Evolutionary conservation across 2,888 invertebrate genomes (phyloP).

Genomic region (Macaria liturata): DNA sequence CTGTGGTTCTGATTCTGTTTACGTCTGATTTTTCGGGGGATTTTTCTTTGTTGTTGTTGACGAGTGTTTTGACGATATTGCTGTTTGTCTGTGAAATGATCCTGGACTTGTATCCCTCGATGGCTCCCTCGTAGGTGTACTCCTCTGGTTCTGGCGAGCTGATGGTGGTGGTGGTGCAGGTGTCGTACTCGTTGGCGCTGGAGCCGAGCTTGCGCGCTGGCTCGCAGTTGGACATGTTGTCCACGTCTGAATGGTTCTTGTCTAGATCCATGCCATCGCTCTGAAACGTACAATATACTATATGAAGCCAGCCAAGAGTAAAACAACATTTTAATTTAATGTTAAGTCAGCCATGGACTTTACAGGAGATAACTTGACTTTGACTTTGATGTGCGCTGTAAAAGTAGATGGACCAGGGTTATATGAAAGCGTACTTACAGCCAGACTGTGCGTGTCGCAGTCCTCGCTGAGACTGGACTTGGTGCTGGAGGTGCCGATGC

Average conservation of each 20-base stretch:
- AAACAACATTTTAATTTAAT: no score
- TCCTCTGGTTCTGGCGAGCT: conserved; percentile 89
- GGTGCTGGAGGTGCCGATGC: conserved; percentile 87
- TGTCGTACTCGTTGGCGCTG: conserved; percentile 85
- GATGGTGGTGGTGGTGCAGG: conserved; percentile 86
- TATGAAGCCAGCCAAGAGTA: no score
- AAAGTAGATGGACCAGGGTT: no score
- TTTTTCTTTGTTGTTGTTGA: conserved; percentile 74
- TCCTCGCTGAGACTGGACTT: conserved; percentile 86
- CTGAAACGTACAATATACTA: conserved; percentile 52
- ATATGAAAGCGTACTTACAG: conserved; percentile 68
- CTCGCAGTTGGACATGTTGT: conserved; percentile 75
- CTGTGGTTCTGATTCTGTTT: conserved; percentile 75
- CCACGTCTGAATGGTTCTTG: conserved; percentile 80
- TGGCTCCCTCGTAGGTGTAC: conserved; percentile 94
- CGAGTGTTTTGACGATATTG: conserved; percentile 70
- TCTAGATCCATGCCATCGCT: conserved; percentile 84
- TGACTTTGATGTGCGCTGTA: no score
- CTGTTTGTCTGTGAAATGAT: conserved; percentile 85
- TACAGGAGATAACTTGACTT: no score
- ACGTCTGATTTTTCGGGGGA: conserved; percentile 69
- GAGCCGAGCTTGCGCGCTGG: conserved; percentile 76
- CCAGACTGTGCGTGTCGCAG: conserved; percentile 85
- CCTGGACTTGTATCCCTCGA: conserved; percentile 92
- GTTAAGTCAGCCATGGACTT: no score